A percentile compares a stretch with the other conserved stretches of the same genome.
These are phyloP conservation scores for Myiagra hebetior DNA, from an alignment of 2,113 vertebrate genomes.

Conservation along the genomic window DNA sequence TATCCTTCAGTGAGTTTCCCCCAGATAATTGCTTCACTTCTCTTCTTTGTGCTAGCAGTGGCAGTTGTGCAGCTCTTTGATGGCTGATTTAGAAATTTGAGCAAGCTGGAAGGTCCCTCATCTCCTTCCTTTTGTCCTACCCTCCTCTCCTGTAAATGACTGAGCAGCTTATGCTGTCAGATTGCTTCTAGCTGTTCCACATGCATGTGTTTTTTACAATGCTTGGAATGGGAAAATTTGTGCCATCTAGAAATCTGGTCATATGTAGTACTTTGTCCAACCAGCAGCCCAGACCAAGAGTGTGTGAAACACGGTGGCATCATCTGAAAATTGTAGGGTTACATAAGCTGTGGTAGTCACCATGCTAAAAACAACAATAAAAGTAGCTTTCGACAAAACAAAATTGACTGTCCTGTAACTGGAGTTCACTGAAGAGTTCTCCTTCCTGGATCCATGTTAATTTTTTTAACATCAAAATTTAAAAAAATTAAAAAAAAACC, in stretches of 20 bases:
- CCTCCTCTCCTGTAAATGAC: not conserved
- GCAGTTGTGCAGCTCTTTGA: not conserved
- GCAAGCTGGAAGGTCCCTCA: not conserved
- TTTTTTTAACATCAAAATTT: not conserved
- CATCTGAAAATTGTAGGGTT: not conserved
- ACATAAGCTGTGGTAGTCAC: not conserved
- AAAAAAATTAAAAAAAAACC: not conserved
- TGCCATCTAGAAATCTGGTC: not conserved
- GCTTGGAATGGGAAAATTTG: not conserved
- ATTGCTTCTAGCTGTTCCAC: not conserved
- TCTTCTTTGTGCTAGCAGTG: not conserved
- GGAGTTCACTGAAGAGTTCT: constrained; percentile 49
- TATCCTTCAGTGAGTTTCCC: not conserved
- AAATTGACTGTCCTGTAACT: constrained; percentile 32
- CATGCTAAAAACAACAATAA: not conserved
- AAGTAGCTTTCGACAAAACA: constrained; percentile 30
- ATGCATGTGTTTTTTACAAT: not conserved
- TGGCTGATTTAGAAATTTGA: not conserved
- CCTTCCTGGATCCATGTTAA: constrained; percentile 32
- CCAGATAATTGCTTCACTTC: not conserved
- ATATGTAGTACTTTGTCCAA: not conserved
- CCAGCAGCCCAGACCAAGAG: not conserved
- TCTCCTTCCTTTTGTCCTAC: not conserved
- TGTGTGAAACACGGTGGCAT: not conserved
- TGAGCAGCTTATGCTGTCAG: not conserved